Evolutionary conservation across 2,797 vertebrate genomes (phyloP), one percentile per base, ranked within the genome.

Genomic region (Echeneis naucrates): DNA sequence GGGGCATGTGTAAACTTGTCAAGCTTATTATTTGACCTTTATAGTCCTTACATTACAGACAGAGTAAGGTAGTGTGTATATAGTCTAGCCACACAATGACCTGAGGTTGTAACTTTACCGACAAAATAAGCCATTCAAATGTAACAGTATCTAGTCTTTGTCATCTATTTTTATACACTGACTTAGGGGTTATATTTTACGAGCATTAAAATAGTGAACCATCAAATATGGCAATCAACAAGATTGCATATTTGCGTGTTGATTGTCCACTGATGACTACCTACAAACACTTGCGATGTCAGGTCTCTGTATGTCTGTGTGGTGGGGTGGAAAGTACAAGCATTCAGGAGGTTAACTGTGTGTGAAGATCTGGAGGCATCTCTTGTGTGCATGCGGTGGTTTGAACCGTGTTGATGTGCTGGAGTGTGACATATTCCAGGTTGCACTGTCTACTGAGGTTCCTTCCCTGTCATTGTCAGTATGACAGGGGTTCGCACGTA

Each of bases 351-450:
- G 19, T 48, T 64, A 55, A 54, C n/a, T 51, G 55, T 16, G 27
- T 35, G 7, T 55, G 63, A 42, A 52, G 53, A 40, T 55, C 19
- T 40, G 32, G 9, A 14, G 23, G 5, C 16, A 8, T 33, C 38
- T 61, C 35, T 65, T 40, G 24, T 64, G 23, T 26, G 37, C 40
- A 47, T 48, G 24, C 40, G 67, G 64, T 35, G 62, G 53, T 68
- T 67, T 57, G 33, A 50, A 50, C 55, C 53, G 42, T n/a, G 23
- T 35, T 52, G 68, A 52, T 60, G 54, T 68, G 44, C 50, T 62
- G 21, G 45, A 51, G 42, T 42, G 19, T 75, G 77, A 78, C 78
- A 81, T 42, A 37, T 78, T 78, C 68, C 75, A 72, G 70, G 65
- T 75, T 71, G 62, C 62, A 11, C 42, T 72, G 68, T 67, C 64